A percentile compares a stretch with the other conserved stretches of the same genome.
phyloP scores from a whole-genome alignment of 2,797 vertebrate genomes.

The Mus spretus region DNA sequence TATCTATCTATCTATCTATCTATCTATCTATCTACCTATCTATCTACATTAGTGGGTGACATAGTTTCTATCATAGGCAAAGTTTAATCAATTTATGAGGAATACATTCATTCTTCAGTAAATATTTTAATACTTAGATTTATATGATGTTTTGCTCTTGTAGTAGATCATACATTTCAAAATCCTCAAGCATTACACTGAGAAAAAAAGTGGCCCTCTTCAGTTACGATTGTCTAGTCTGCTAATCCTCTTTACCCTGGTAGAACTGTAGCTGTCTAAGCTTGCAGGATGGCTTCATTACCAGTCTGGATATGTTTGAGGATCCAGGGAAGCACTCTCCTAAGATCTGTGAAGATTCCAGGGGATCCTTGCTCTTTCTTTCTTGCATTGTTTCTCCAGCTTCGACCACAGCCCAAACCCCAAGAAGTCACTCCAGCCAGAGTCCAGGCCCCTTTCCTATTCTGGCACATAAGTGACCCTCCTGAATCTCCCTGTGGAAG shows the following conservation, averaged over 20 bases:
- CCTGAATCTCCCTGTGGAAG: slow-evolving; percentile 93
- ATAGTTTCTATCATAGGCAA: slow-evolving; percentile 30
- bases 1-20: not conserved
- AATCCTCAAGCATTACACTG: not conserved
- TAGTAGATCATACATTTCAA: not conserved
- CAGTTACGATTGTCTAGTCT: not conserved
- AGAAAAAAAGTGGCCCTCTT: not conserved
- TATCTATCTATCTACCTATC: too few species aligned
- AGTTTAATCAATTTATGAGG: slow-evolving; percentile 26
- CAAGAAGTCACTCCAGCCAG: slow-evolving; percentile 93
- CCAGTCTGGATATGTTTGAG: slow-evolving; percentile 88
- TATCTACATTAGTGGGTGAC: not conserved
- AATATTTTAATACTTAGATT: not conserved
- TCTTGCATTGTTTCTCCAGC: slow-evolving; percentile 90
- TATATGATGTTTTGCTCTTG: not conserved
- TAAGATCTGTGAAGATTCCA: slow-evolving; percentile 93
- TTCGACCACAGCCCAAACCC: slow-evolving; percentile 94
- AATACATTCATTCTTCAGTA: slow-evolving; percentile 2
- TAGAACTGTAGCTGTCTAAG: not conserved
- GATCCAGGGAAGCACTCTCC: slow-evolving; percentile 92
- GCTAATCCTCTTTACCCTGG: not conserved
- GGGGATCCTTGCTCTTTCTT: slow-evolving; percentile 91
- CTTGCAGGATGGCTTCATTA: slow-evolving; percentile 71
- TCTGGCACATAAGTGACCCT: slow-evolving; percentile 92
- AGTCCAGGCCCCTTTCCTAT: slow-evolving; percentile 89